Base-by-base conservation (phyloP, 2,797 vertebrate genomes). In the Toxotes lorentzi region DNA sequence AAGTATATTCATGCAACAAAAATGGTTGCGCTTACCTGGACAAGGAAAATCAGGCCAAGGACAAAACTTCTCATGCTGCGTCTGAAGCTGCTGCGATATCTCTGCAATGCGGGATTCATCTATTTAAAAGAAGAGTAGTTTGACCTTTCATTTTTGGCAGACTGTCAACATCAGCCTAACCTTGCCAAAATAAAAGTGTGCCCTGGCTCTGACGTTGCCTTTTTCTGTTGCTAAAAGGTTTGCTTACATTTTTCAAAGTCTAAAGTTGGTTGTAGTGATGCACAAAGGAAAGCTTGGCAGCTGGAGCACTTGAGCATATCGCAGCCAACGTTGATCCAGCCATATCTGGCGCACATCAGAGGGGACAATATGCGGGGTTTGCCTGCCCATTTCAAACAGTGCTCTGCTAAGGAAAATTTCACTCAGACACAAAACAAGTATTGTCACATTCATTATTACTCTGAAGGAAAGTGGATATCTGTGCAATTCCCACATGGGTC, bases 11-110 rank as follows among this genome's bases (percentile, higher is more conserved):
- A 16, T 47, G 34, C 12, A 8, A 48, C 5, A 12, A 47, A 24
- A 50, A 70, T 19, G 5, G 0, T 34, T 74, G 24, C 12, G 53
- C 88, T 77, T 92, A 99, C 98, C 98, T 94, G 98, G 97, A 87
- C 96, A 97, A 62, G 98, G 98, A 88, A 96, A 98, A 84, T 98
- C 97, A 0, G 97, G 97, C 98, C 98, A 99, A 84, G 98, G 97
- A 84, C 98, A 99, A 93, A 97, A 99, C 82, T 98, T 98, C 90
- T 98, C 97, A 11, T 99, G 98, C 61, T 97, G 96, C 0, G 95
- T 96, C 83, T 96, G 95, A 88, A 99, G 95, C 23, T 96, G 95
- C 63, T 90, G 94, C 57, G 94, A 94, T 86, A 99, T 94, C 89
- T 97, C 97, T 64, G 82, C 82, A 70, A 97, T 96, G 70, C 97